Evolutionary conservation across 92 coral and sea anemone species (phyloP).

Genomic region (Epizoanthus scotinus): DNA sequence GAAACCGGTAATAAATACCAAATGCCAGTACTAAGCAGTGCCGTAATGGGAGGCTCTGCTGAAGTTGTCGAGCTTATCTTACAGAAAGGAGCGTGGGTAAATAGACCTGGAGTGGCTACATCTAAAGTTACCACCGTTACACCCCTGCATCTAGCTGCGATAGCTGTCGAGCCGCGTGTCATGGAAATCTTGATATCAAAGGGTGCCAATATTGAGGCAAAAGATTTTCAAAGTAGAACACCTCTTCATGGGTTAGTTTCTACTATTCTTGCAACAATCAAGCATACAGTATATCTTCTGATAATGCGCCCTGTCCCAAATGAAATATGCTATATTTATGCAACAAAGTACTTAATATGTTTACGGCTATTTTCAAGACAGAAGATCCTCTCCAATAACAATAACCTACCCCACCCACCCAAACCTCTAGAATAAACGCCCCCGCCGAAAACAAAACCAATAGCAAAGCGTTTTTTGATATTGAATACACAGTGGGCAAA

Average conservation of each 20-base stretch:
- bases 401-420: no score
- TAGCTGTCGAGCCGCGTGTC: not conserved
- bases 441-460: no score
- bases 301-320: no score
- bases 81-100: not conserved
- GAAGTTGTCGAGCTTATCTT: slow-evolving; percentile 10
- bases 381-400: no score
- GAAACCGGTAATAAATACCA: not conserved
- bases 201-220: slow-evolving; percentile 7
- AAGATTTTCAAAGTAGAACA: not conserved
- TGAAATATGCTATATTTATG: no score
- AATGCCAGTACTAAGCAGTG: not conserved
- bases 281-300: no score
- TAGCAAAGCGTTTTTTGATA: no score
- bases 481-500: no score
- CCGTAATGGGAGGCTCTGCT: not conserved
- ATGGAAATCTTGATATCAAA: slow-evolving; percentile 1
- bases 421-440: no score
- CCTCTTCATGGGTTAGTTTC: slow-evolving; percentile 26
- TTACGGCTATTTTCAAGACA: no score
- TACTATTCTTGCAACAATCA: not conserved
- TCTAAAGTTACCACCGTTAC: not conserved
- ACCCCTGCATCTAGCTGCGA: slow-evolving; percentile 10
- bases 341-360: no score
- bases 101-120: not conserved